Evolutionary conservation across 2,797 vertebrate species (phyloP).

Genomic region (Gallinago nigripennis): DNA sequence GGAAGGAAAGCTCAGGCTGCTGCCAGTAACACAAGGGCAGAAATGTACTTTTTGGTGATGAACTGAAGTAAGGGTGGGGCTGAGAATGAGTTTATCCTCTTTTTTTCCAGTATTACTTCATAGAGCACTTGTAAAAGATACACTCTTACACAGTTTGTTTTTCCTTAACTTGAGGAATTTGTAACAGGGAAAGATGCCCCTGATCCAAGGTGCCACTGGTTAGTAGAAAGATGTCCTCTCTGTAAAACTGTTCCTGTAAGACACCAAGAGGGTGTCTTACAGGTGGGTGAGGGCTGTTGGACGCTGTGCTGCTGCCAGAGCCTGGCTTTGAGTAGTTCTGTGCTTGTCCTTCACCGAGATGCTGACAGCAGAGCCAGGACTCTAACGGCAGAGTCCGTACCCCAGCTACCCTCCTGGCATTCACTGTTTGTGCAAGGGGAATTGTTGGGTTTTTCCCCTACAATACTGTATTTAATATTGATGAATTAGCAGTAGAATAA

Average conservation of each 20-base stretch:
- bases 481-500: neutral
- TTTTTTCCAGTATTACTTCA: constrained; percentile 20
- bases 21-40: constrained; percentile 1
- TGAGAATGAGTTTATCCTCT: neutral
- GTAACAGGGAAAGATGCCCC: neutral
- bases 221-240: neutral
- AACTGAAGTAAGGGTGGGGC: neutral
- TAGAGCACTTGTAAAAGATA: neutral
- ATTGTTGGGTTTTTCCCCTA: neutral
- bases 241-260: neutral
- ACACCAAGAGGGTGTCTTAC: neutral
- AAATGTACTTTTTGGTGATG: constrained; percentile 13
- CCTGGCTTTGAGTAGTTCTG: neutral
- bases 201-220: neutral
- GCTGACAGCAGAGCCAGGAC: no score
- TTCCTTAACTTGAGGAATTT: neutral
- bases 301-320: neutral
- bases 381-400: neutral
- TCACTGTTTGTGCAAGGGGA: neutral
- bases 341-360: neutral
- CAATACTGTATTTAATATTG: neutral
- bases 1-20: constrained; percentile 8
- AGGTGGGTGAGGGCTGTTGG: neutral
- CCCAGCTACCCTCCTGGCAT: neutral
- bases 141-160: neutral